Evolutionary conservation across 1,140 invertebrate species (phyloP).

Genomic region (Achatina immaculata): DNA sequence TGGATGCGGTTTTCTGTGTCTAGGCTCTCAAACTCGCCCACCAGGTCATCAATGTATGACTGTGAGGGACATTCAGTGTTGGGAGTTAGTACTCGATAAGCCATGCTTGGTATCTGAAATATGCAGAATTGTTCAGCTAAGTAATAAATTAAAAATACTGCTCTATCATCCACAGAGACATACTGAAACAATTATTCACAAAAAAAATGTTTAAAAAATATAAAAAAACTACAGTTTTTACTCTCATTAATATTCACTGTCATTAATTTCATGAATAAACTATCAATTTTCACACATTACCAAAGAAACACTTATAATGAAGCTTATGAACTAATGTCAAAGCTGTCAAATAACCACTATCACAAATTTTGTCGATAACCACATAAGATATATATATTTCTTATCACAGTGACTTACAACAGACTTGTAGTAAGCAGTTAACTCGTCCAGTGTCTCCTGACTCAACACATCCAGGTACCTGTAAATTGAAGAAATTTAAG

Average conservation of each 20-base stretch:
- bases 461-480: constrained; percentile 76
- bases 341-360: too few relatives aligned
- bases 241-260: too few relatives aligned
- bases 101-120: constrained; percentile 67
- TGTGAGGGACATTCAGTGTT: constrained; percentile 75
- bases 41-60: constrained; percentile 73
- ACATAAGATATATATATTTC: too few relatives aligned
- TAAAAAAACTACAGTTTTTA: background rate
- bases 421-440: constrained; percentile 77
- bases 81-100: constrained; percentile 76
- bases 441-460: constrained; percentile 75
- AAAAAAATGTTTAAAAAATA: background rate
- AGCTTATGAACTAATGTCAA: too few relatives aligned
- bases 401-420: too few relatives aligned
- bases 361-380: too few relatives aligned
- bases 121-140: background rate
- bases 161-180: background rate
- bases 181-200: background rate
- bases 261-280: too few relatives aligned
- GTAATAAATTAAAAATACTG: background rate
- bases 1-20: constrained; percentile 41
- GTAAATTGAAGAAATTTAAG: constrained; percentile 6
- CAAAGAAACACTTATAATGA: too few relatives aligned
- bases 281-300: too few relatives aligned
- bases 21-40: constrained; percentile 71